These are phyloP conservation scores for Virgularia gustaviana DNA, from an alignment of 92 coral and sea anemone species.

Conservation along the genomic window DNA sequence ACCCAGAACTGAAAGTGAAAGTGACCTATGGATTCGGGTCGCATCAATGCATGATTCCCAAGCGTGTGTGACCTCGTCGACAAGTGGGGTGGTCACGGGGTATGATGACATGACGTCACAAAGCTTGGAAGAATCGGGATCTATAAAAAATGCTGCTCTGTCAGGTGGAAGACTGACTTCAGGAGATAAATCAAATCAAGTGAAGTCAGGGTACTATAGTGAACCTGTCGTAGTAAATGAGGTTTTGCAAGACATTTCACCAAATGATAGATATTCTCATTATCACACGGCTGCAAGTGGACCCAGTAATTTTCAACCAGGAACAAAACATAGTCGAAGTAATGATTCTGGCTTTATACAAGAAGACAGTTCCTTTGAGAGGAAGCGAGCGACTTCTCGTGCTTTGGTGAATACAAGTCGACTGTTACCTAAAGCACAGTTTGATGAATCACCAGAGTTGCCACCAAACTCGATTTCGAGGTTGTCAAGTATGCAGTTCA, in stretches of 20 bases:
- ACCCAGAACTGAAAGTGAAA: not conserved
- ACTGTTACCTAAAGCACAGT: too few species aligned
- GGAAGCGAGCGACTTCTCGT: not conserved
- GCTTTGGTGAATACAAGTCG: too few species aligned
- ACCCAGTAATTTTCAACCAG: not conserved
- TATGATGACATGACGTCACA: not conserved
- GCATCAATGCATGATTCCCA: constrained; percentile 3
- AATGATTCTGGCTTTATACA: not conserved
- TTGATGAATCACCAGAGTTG: not conserved
- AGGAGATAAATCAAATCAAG: not conserved
- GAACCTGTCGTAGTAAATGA: not conserved
- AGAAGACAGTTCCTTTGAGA: not conserved
- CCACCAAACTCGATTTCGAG: not conserved
- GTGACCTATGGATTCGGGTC: constrained; percentile 19
- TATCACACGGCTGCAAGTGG: not conserved
- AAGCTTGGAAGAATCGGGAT: not conserved
- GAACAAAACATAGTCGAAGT: not conserved
- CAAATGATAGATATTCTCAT: too few species aligned
- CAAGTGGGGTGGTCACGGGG: constrained; percentile 14
- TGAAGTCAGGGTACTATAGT: not conserved
- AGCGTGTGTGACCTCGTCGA: constrained; percentile 8
- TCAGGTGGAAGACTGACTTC: not conserved
- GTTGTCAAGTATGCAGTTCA: not conserved
- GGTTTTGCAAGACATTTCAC: too few species aligned
- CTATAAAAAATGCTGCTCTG: not conserved